phyloP scores from a whole-genome alignment of 1,140 invertebrate genomes.

The Argopecten irradians region DNA sequence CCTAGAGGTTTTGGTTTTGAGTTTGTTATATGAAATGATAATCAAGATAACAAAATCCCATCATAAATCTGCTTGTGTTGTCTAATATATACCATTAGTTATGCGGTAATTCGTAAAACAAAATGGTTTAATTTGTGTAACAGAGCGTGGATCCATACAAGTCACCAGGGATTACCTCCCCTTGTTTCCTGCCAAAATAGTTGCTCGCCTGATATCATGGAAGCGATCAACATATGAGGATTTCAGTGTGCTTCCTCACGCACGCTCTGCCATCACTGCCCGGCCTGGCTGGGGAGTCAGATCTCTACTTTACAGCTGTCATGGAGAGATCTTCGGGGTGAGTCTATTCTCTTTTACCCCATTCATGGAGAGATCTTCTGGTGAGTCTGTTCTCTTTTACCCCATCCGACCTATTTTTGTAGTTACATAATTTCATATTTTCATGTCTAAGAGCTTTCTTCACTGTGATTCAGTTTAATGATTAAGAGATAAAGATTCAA shows the following conservation, averaged over 20 bases:
- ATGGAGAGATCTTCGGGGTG: conserved; percentile 82
- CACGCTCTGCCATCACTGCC: conserved; percentile 85
- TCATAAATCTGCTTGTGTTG: too few relatives aligned
- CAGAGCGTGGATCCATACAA: conserved; percentile 73
- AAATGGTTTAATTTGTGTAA: neutral
- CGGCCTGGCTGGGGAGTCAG: conserved; percentile 78
- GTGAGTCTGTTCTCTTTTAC: neutral
- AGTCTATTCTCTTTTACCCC: too few relatives aligned
- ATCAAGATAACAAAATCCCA: neutral
- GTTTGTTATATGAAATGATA: neutral
- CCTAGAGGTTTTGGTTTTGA: neutral
- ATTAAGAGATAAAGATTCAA: too few relatives aligned
- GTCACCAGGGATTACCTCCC: conserved; percentile 66
- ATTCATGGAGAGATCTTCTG: conserved; percentile 77
- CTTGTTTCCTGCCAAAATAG: conserved; percentile 78
- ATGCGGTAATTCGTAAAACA: neutral
- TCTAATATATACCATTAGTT: too few relatives aligned
- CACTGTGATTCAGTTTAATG: too few relatives aligned
- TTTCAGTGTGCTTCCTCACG: conserved; percentile 79
- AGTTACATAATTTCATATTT: too few relatives aligned
- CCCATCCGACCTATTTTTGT: neutral
- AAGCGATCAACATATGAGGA: conserved; percentile 82
- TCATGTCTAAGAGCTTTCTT: too few relatives aligned
- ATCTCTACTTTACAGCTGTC: conserved; percentile 78
- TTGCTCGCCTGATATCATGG: conserved; percentile 84